Evolutionary conservation across 2,113 vertebrate species (phyloP), one percentile per base, ranked within the genome.

Genomic region (Excalfactoria chinensis): DNA sequence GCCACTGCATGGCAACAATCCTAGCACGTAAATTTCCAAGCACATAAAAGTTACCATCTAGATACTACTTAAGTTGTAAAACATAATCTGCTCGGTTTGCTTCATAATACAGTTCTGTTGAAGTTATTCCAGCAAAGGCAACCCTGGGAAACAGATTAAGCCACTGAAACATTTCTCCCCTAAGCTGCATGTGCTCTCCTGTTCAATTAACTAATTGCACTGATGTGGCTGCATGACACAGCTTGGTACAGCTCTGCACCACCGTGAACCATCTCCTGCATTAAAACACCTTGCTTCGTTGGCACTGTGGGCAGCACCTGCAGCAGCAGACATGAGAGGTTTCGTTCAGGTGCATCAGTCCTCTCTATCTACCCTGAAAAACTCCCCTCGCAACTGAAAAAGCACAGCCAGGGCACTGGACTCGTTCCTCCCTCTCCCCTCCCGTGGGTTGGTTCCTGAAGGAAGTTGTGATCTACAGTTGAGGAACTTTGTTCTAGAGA

Each of bases 231-330:
- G 69, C 37, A 71, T 74, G 69, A 59, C 5, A 1, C 18, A 22
- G 46, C 60, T 55, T 43, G 44, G 59, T 55, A 73, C 55, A 72
- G 72, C 79, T 77, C 60, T 77, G 82, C 60, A 74, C 26, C 41
- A 28, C 60, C 16, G 66, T 4, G 1, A 68, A 58, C 22, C 0
- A 0, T 37, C 64, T 8, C 35, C 51, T 0, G 2, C 41, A 25
- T 35, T 28, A 17, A 73, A 40, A 23, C 3, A 40, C 0, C 9
- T 0, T 0, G 0, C 46, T 84, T n/a, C 37, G 16, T 22, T 20
- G 32, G 23, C 8, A 14, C 21, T 6, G 46, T 1, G 0, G 62
- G 70, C 44, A 85, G 55, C 74, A 76, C 5, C 37, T 59, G 49
- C 49, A 82, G 46, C 78, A 83, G 74, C 43, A 51, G 59, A 30